Evolutionary conservation across 2,888 invertebrate species (phyloP).

Genomic region (Nomada fabriciana): DNA sequence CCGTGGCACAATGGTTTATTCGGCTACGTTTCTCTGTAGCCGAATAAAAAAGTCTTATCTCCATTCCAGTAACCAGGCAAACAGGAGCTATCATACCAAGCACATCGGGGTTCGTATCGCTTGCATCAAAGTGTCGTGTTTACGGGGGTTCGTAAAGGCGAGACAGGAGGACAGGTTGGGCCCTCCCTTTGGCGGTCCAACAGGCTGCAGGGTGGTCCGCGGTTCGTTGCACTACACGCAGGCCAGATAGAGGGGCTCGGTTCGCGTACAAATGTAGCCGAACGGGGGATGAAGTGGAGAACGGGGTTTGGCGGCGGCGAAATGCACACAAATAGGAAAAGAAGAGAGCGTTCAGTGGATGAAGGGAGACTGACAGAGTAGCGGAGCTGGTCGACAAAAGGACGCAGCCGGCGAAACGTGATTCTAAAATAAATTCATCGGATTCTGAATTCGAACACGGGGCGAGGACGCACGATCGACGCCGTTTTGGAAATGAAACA

Average conservation of each 20-base stretch:
- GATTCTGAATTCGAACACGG: conserved; percentile 49
- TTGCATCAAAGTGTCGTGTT: neutral
- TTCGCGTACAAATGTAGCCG: conserved; percentile 38
- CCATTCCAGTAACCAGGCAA: too few species aligned
- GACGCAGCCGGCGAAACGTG: conserved; percentile 15
- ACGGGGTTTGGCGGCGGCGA: neutral
- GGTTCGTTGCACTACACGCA: conserved; percentile 43
- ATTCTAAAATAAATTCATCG: conserved; percentile 47
- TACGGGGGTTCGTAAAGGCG: neutral
- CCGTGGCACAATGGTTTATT: too few species aligned
- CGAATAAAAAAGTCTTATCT: too few species aligned
- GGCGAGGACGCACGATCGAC: neutral
- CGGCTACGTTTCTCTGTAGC: too few species aligned
- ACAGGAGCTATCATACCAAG: too few species aligned
- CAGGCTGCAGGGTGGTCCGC: conserved; percentile 34
- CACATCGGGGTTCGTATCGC: too few species aligned
- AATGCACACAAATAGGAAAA: conserved; percentile 38
- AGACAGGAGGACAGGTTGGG: neutral
- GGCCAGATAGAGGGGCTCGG: neutral
- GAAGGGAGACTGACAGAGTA: conserved; percentile 13
- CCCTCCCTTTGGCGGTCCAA: conserved; percentile 21
- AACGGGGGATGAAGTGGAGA: neutral
- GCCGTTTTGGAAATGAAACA: conserved; percentile 9
- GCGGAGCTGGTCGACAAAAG: conserved; percentile 6
- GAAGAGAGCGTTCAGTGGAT: conserved; percentile 23